These are phyloP conservation scores for Xylocopa sonorina DNA, from an alignment of 1,140 invertebrate species.

Conservation along the genomic window DNA sequence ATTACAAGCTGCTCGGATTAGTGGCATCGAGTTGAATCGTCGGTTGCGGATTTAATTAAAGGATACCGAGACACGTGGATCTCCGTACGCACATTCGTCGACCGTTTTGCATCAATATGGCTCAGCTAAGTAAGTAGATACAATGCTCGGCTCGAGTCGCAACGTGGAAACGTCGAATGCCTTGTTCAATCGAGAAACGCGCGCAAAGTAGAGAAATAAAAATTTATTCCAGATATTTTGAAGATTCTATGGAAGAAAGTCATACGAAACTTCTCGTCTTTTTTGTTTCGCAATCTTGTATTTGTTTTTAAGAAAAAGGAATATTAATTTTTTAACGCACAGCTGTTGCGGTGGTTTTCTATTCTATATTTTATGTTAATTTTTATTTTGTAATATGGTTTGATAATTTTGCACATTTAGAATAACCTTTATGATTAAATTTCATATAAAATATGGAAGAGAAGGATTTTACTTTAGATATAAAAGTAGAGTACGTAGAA, in stretches of 20 bases:
- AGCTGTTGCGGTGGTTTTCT: no score
- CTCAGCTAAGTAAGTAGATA: conserved; percentile 32
- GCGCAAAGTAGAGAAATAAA: no score
- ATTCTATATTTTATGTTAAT: no score
- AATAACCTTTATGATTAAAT: no score
- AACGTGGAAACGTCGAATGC: neutral
- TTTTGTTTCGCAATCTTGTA: neutral
- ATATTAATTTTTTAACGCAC: no score
- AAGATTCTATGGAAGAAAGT: neutral
- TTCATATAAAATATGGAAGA: no score
- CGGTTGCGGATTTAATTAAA: conserved; percentile 69
- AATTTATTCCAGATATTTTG: neutral
- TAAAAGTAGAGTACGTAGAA: no score
- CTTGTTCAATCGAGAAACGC: neutral
- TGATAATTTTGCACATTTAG: no score
- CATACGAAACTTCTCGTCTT: neutral
- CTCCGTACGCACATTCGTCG: conserved; percentile 39
- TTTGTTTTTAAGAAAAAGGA: neutral
- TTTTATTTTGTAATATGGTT: no score
- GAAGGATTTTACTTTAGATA: no score
- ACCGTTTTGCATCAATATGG: conserved; percentile 53
- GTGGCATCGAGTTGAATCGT: conserved; percentile 61
- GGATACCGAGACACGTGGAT: conserved; percentile 48
- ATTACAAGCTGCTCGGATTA: conserved; percentile 65
- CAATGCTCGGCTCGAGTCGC: neutral